Evolutionary conservation across 1,140 invertebrate genomes (phyloP).

Genomic region (Hestina assimilis): DNA sequence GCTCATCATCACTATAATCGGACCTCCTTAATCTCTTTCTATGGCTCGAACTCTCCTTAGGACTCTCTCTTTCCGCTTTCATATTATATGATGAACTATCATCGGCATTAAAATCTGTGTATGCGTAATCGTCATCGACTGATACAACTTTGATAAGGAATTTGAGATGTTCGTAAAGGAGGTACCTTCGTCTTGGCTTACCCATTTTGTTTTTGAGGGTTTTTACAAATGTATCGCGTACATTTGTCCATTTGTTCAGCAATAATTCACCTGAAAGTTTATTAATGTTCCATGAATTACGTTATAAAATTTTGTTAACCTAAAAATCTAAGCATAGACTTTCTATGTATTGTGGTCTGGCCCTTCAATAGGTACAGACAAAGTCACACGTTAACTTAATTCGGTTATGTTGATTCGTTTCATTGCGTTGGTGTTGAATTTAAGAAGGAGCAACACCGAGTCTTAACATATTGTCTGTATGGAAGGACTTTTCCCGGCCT

Average conservation of each 20-base stretch:
- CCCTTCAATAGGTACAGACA: too few relatives aligned
- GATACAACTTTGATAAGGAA: constrained; percentile 50
- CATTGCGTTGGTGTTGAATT: too few relatives aligned
- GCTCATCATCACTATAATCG: constrained; percentile 14
- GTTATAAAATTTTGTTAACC: too few relatives aligned
- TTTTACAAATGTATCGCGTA: constrained; percentile 62
- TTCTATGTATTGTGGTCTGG: too few relatives aligned
- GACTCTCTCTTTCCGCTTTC: constrained; percentile 27
- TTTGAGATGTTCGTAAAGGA: constrained; percentile 53
- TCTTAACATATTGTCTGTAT: too few relatives aligned
- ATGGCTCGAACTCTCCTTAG: constrained; percentile 13
- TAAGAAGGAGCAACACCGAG: too few relatives aligned
- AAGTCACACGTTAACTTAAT: too few relatives aligned
- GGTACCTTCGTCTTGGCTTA: constrained; percentile 51
- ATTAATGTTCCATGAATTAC: too few relatives aligned
- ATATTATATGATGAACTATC: constrained; percentile 27
- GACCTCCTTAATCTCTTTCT: constrained; percentile 24
- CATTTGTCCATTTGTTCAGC: constrained; percentile 64
- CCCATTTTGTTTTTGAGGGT: constrained; percentile 52
- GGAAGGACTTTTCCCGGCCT: too few relatives aligned
- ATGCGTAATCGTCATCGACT: constrained; percentile 30
- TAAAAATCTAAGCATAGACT: too few relatives aligned
- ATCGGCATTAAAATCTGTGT: constrained; percentile 22
- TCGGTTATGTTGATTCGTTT: too few relatives aligned
- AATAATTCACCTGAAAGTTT: constrained; percentile 54